Conservation (phyloP, 2,888 invertebrate species). For the Trichogramma evanescens region DNA sequence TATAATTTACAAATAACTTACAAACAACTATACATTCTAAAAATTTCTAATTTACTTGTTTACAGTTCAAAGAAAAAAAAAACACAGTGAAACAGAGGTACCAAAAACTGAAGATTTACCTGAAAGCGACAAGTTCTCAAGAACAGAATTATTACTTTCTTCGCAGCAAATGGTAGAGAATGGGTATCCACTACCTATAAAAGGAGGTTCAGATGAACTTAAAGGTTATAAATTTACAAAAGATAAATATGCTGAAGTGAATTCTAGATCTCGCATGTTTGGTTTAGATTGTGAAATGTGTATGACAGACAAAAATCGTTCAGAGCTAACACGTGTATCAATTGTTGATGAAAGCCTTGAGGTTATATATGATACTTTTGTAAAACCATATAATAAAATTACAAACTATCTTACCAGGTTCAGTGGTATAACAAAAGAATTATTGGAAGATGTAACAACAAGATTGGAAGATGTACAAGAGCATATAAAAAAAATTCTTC, state of each 20-base stretch:
- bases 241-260: constrained; percentile 68
- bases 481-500: constrained; percentile 65
- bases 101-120: constrained; percentile 30
- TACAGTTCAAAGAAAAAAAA: background rate
- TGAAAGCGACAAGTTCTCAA: constrained; percentile 61
- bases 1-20: no score
- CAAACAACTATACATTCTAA: no score
- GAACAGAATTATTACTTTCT: constrained; percentile 73
- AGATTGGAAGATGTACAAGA: constrained; percentile 74
- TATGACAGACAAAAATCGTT: constrained; percentile 59
- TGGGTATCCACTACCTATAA: constrained; percentile 77
- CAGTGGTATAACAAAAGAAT: constrained; percentile 74
- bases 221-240: constrained; percentile 61
- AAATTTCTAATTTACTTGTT: background rate
- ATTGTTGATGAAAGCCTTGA: constrained; percentile 75
- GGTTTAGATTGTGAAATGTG: constrained; percentile 95
- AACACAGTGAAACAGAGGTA: constrained; percentile 28
- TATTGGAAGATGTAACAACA: constrained; percentile 68
- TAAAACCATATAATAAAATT: constrained; percentile 77
- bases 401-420: constrained; percentile 77
- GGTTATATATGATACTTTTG: constrained; percentile 74
- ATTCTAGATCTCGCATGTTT: constrained; percentile 77
- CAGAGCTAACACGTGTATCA: constrained; percentile 81
- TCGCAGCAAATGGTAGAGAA: constrained; percentile 82
- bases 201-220: constrained; percentile 46